Percentiles rank a stretch among this genome's conserved stretches.
phyloP scores from a whole-genome alignment of 2,797 vertebrate species.

The Eutrigla gurnardus region DNA sequence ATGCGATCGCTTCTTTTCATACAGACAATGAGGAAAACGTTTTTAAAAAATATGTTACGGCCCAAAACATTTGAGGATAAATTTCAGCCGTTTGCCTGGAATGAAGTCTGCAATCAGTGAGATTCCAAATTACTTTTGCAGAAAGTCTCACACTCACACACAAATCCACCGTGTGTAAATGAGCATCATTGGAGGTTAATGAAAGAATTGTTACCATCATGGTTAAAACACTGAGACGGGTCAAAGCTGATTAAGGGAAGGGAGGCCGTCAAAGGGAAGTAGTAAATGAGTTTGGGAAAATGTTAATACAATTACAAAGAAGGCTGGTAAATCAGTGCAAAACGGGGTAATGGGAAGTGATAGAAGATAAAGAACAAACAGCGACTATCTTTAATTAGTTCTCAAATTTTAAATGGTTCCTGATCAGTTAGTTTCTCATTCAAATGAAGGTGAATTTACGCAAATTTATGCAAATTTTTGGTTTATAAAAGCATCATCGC shows the following conservation, averaged over 20 bases:
- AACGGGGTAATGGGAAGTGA: background rate
- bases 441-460: background rate
- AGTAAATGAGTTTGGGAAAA: background rate
- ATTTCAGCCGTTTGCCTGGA: background rate
- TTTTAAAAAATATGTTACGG: background rate
- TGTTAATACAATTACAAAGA: no score
- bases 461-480: background rate
- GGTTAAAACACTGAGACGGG: no score
- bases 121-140: background rate
- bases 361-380: background rate
- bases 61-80: background rate
- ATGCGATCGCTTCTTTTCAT: no score
- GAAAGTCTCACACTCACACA: background rate
- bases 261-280: background rate
- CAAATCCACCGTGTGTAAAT: background rate
- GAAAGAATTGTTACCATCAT: background rate
- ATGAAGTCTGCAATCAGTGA: background rate
- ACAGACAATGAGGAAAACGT: background rate
- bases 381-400: background rate
- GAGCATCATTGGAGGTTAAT: background rate
- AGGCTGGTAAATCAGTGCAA: background rate
- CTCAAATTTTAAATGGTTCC: background rate
- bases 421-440: background rate
- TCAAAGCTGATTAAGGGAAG: no score
- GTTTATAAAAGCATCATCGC: background rate